Evolutionary conservation across 2,113 vertebrate genomes (phyloP).

Genomic region (Numida meleagris): DNA sequence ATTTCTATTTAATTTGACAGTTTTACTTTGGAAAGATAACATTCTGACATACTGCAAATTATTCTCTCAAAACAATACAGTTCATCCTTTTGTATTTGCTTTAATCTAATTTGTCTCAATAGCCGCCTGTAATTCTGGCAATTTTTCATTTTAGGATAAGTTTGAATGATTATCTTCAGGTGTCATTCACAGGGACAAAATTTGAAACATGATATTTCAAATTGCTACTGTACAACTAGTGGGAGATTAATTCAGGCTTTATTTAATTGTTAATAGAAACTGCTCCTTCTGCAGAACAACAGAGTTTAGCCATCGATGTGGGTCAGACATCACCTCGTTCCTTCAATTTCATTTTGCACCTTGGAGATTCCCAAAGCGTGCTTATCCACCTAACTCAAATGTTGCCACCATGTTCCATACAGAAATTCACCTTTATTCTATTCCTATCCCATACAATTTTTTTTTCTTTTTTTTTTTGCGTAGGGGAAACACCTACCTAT

Average conservation of each 20-base stretch:
- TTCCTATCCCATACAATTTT: not conserved
- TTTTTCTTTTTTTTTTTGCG: not conserved
- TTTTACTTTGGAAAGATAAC: conserved; percentile 15
- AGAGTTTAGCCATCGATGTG: not conserved
- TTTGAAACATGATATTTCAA: not conserved
- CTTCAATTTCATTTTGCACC: not conserved
- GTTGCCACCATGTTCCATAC: not conserved
- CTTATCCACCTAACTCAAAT: not conserved
- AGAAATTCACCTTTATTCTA: not conserved
- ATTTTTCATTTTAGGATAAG: not conserved
- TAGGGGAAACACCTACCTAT: not conserved
- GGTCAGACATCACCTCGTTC: not conserved
- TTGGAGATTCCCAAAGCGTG: not conserved
- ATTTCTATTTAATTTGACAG: not conserved
- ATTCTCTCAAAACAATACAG: not conserved
- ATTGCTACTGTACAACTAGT: not conserved
- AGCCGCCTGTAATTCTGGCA: not conserved
- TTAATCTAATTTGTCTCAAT: conserved; percentile 12
- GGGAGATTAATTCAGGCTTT: not conserved
- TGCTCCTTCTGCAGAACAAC: not conserved
- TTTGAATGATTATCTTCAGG: not conserved
- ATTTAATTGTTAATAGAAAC: not conserved
- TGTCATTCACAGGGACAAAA: not conserved
- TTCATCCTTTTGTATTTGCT: not conserved
- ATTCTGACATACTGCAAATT: not conserved